Conservation (phyloP, 2,888 invertebrate species). For the Charanyca ferruginea region DNA sequence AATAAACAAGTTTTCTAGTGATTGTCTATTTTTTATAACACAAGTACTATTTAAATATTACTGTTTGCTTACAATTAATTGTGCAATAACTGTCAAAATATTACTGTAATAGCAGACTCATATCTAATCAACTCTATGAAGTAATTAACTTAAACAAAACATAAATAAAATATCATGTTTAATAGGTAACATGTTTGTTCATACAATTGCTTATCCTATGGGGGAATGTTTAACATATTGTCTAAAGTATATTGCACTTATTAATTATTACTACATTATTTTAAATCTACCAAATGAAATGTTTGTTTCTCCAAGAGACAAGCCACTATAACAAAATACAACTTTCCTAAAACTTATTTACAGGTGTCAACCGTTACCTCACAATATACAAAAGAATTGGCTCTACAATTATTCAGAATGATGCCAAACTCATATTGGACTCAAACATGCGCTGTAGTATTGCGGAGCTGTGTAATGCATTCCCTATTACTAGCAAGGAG, state of each 20-base stretch:
- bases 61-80: neutral
- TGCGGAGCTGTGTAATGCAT: slow-evolving; percentile 92
- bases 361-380: slow-evolving; percentile 92
- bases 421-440: slow-evolving; percentile 92
- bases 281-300: neutral
- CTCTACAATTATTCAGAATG: slow-evolving; percentile 93
- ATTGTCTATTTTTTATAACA: too few relatives aligned
- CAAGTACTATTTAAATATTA: neutral
- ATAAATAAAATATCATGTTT: too few relatives aligned
- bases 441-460: slow-evolving; percentile 92
- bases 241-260: too few relatives aligned
- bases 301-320: neutral
- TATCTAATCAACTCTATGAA: slow-evolving; percentile 11
- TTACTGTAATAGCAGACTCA: neutral
- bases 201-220: neutral
- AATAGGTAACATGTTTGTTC: too few relatives aligned
- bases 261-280: neutral
- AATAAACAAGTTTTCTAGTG: too few relatives aligned
- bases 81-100: neutral
- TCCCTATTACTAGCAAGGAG: slow-evolving; percentile 93
- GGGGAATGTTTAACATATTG: neutral
- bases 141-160: neutral
- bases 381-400: slow-evolving; percentile 94
- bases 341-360: slow-evolving; percentile 19
- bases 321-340: neutral